Conservation (phyloP, 2,888 invertebrate genomes). For the Temnothorax ravouxi region DNA sequence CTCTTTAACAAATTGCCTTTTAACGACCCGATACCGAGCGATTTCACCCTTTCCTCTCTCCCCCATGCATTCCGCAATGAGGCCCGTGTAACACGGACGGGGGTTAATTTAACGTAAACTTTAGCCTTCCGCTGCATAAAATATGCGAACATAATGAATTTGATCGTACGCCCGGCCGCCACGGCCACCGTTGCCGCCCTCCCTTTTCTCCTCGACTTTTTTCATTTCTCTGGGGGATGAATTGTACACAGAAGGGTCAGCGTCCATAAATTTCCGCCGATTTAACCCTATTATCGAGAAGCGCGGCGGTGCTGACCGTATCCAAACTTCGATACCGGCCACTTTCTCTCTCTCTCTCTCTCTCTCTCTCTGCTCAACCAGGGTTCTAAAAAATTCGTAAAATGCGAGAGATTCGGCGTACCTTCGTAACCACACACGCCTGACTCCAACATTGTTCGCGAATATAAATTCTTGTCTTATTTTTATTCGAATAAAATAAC, state of each 20-base stretch:
- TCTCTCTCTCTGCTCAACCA: neutral
- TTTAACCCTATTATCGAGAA: conserved; percentile 50
- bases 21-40: conserved; percentile 55
- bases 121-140: conserved; percentile 21
- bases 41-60: conserved; percentile 1
- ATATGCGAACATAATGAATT: conserved; percentile 48
- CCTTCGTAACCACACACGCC: neutral
- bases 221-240: neutral
- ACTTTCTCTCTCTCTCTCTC: neutral
- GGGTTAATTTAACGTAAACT: conserved; percentile 55
- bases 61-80: conserved; percentile 33
- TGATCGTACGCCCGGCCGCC: conserved; percentile 11
- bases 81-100: conserved; percentile 1
- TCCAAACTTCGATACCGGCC: conserved; percentile 31
- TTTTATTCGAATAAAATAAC: neutral
- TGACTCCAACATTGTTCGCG: neutral
- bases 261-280: conserved; percentile 46
- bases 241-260: conserved; percentile 10
- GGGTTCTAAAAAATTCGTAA: conserved; percentile 31
- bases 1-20: conserved; percentile 65
- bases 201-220: neutral
- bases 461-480: conserved; percentile 11
- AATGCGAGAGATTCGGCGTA: conserved; percentile 29
- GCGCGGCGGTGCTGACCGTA: conserved; percentile 20
- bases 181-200: neutral